Percentiles rank a stretch among this genome's conserved stretches.
phyloP scores from a whole-genome alignment of 2,888 invertebrate species.

The Rhorus exstirpatorius region DNA sequence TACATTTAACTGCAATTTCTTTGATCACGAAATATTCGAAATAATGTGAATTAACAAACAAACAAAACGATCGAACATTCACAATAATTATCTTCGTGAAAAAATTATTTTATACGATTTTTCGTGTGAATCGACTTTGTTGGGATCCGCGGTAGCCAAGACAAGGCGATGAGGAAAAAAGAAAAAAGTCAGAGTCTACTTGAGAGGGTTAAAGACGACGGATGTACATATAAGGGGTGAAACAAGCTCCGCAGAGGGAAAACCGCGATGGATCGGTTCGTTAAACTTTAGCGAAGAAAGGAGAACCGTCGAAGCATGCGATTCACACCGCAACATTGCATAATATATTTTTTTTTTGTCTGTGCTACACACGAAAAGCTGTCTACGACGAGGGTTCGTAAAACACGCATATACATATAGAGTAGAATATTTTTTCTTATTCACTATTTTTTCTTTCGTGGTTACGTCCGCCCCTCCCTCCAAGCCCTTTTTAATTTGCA shows the following conservation, averaged over 20 bases:
- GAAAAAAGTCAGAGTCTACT: not conserved
- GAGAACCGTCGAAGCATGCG: conserved; percentile 70
- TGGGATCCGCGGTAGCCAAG: not conserved
- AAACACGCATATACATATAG: not conserved
- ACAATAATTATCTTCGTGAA: no score
- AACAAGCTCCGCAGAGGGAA: conserved; percentile 66
- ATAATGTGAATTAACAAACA: no score
- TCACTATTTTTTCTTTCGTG: not conserved
- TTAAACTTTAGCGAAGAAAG: conserved; percentile 76
- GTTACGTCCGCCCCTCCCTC: not conserved
- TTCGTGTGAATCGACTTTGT: no score
- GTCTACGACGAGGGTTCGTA: not conserved
- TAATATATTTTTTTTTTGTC: conserved; percentile 58
- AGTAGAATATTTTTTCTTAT: not conserved
- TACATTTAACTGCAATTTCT: no score
- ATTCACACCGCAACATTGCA: conserved; percentile 56
- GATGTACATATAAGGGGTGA: not conserved
- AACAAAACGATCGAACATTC: no score
- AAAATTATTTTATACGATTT: no score
- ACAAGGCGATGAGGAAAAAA: not conserved
- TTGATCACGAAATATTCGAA: no score
- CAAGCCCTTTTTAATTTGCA: no score
- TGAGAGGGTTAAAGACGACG: conserved; percentile 15
- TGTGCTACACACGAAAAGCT: conserved; percentile 5
- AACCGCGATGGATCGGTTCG: conserved; percentile 78